Percentiles rank a stretch among this genome's conserved stretches.
Evolutionary conservation across 2,113 vertebrate species (phyloP).

Genomic region (Menidia beryllina): DNA sequence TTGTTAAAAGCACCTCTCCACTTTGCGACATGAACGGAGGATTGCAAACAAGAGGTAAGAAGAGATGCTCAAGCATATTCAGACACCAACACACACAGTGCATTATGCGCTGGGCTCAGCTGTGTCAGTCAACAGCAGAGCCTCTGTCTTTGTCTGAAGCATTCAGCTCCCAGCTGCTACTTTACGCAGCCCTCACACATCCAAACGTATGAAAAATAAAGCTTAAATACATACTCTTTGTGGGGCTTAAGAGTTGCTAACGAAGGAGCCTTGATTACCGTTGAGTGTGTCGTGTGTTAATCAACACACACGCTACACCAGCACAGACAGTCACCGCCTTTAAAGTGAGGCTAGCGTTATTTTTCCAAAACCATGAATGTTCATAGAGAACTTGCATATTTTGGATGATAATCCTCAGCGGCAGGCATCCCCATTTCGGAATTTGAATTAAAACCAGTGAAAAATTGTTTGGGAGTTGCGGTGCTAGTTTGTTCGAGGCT

Average conservation of each 20-base stretch:
- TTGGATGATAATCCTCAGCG: background rate
- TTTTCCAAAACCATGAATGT: background rate
- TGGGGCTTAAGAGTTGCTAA: slow-evolving; percentile 16
- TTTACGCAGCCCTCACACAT: slow-evolving; percentile 11
- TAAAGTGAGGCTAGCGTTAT: background rate
- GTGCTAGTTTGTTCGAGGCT: background rate
- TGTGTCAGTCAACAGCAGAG: slow-evolving; percentile 28
- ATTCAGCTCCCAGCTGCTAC: slow-evolving; percentile 58
- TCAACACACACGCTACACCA: background rate
- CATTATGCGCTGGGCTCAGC: slow-evolving; percentile 48
- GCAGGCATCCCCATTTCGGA: background rate
- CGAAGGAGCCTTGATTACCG: background rate
- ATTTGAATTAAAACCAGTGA: background rate
- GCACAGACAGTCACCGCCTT: background rate
- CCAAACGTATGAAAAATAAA: slow-evolving; percentile 3
- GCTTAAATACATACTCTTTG: slow-evolving; percentile 28
- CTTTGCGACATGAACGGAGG: slow-evolving; percentile 23
- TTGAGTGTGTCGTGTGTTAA: slow-evolving; percentile 5
- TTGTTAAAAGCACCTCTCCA: slow-evolving; percentile 11
- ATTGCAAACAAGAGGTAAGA: slow-evolving; percentile 21
- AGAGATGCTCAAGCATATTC: background rate
- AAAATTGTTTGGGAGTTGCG: background rate
- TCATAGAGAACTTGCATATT: background rate
- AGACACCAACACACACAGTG: background rate
- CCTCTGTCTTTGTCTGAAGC: slow-evolving; percentile 30